Evolutionary conservation across 2,797 vertebrate genomes (phyloP).

Genomic region (Myiotriccus ornatus): DNA sequence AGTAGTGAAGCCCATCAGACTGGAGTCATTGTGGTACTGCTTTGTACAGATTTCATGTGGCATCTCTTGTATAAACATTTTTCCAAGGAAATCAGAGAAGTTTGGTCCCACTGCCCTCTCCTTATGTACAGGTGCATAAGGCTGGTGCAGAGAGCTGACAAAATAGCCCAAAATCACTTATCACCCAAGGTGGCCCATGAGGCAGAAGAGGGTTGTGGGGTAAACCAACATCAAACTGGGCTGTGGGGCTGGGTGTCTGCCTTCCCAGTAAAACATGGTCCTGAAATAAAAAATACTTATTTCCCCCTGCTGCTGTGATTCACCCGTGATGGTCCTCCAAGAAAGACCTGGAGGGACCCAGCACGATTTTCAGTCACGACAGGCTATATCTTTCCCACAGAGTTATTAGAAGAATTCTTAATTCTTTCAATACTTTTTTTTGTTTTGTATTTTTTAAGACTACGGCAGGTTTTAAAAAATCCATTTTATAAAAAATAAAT

Average conservation of each 20-base stretch:
- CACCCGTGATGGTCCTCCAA: not conserved
- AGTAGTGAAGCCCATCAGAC: not conserved
- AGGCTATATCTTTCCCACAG: not conserved
- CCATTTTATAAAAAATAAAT: not conserved
- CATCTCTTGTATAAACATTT: not conserved
- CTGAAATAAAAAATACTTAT: not conserved
- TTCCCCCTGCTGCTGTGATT: not conserved
- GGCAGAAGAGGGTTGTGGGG: not conserved
- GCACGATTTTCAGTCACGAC: not conserved
- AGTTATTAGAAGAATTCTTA: not conserved
- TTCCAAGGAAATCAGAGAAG: not conserved
- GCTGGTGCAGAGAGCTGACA: not conserved
- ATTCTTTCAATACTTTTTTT: not conserved
- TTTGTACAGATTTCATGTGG: not conserved
- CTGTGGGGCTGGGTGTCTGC: not conserved
- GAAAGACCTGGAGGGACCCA: not conserved
- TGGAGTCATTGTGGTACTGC: not conserved
- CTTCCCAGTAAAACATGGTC: not conserved
- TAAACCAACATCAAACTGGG: not conserved
- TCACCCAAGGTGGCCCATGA: not conserved
- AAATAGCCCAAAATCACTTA: not conserved
- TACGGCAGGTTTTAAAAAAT: not conserved
- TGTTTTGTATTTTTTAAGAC: not conserved
- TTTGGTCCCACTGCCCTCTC: not conserved
- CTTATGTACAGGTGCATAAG: accelerated